Evolutionary conservation across 2,113 vertebrate species (phyloP), one percentile per base, ranked within the genome.

Genomic region (Ramphastos sulfuratus): DNA sequence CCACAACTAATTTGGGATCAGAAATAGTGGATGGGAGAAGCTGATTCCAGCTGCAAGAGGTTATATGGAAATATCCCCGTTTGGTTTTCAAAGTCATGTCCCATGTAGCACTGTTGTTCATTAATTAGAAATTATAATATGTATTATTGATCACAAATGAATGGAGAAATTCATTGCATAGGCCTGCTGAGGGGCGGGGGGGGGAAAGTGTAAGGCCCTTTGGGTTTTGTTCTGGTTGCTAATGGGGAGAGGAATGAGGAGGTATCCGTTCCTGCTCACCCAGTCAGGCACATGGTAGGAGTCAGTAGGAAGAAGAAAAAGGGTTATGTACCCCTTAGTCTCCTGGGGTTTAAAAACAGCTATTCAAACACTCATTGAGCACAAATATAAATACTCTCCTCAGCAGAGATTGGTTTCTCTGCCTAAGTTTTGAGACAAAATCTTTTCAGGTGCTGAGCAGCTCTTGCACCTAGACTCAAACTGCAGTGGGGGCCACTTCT

Each of bases 11-110:
- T 94, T 91, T 93, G 65, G 79, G 74, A 90, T 87, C 87, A 91
- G 82, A 92, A 96, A 93, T 2, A 83, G 58, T 81, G 79, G 79
- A 82, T 0, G 70, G 95, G 65, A 92, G 46, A 83, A 90, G 44
- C 91, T 46, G 72, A 89, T 92, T 96, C 95, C 93, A 92, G 91
- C 89, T 96, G 95, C 93, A 93, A 88, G 65, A 75, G 89, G 89
- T 94, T 95, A 95, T 90, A 94, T 96, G 95, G 90, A 96, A 96
- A 95, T 88, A 85, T 50, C 69, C 46, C 56, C 77, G 65, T 88
- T 73, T 25, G 20, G 88, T 85, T 92, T 95, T 78, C 69, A 58
- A 90, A 91, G 73, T 82, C 65, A 48, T 83, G 90, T 77, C 82
- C 87, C 48, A 56, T 67, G 65, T n/a, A 72, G 31, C 69, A 80